Evolutionary conservation across 2,888 invertebrate genomes (phyloP).

Genomic region (Phania funesta): DNA sequence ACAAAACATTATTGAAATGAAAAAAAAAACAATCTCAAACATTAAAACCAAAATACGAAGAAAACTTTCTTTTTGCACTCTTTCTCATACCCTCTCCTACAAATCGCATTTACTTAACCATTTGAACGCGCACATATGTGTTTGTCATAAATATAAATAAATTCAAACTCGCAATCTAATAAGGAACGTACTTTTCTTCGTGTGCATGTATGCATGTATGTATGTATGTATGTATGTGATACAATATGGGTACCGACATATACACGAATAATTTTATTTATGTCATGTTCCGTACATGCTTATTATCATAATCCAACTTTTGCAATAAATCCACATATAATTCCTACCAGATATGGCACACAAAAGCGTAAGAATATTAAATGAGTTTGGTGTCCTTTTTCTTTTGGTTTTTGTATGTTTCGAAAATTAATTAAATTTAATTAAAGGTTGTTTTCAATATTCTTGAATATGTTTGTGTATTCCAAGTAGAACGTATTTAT

Average conservation of each 20-base stretch:
- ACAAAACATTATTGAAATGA: conserved; percentile 33
- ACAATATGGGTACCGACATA: conserved; percentile 46
- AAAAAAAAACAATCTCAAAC: neutral
- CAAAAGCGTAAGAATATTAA: neutral
- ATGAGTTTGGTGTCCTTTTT: neutral
- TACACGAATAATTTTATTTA: conserved; percentile 7
- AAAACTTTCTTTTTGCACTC: conserved; percentile 26
- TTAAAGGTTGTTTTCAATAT: conserved; percentile 72
- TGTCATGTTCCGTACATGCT: conserved; percentile 65
- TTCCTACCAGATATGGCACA: neutral
- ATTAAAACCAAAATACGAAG: conserved; percentile 7
- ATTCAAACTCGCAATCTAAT: conserved; percentile 54
- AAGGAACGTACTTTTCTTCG: conserved; percentile 30
- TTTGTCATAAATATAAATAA: conserved; percentile 72
- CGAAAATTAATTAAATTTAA: conserved; percentile 79
- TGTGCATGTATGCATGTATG: conserved; percentile 17
- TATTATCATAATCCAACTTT: conserved; percentile 77
- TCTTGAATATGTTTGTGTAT: conserved; percentile 67
- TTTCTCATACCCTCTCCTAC: conserved; percentile 8
- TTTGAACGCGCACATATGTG: conserved; percentile 69
- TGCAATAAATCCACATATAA: conserved; percentile 32
- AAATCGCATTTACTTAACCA: conserved; percentile 55
- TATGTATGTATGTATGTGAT: conserved; percentile 21
- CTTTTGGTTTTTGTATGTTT: conserved; percentile 69
- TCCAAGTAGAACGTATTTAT: conserved; percentile 71